These are phyloP conservation scores for Eristalis pertinax DNA, from an alignment of 2,888 invertebrate genomes.

Conservation along the genomic window DNA sequence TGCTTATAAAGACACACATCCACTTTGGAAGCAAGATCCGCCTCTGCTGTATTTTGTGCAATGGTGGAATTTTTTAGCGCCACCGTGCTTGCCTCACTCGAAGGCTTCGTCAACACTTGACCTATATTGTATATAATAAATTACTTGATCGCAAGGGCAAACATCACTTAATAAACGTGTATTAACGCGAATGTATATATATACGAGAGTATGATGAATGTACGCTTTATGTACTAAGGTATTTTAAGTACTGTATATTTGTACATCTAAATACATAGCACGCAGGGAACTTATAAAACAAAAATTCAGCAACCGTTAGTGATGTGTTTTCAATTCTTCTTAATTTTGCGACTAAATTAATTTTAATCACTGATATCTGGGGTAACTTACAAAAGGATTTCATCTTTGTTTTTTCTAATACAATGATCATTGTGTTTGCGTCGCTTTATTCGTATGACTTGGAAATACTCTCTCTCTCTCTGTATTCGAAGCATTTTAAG, in stretches of 20 bases:
- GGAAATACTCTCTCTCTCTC: constrained; percentile 30
- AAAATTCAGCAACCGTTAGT: constrained; percentile 5
- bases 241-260: neutral
- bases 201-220: too few relatives aligned
- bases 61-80: constrained; percentile 39
- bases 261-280: neutral
- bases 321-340: constrained; percentile 52
- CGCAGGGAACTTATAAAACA: neutral
- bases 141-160: constrained; percentile 25
- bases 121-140: constrained; percentile 59
- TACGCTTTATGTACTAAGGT: neutral
- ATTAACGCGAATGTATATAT: neutral
- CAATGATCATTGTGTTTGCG: constrained; percentile 39
- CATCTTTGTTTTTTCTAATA: constrained; percentile 50
- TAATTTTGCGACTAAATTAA: constrained; percentile 73
- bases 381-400: constrained; percentile 53
- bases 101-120: constrained; percentile 60
- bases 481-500: constrained; percentile 51
- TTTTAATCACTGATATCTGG: constrained; percentile 74
- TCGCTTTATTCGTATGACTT: constrained; percentile 38
- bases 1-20: constrained; percentile 30
- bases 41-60: constrained; percentile 25
- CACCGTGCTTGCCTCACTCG: constrained; percentile 35
- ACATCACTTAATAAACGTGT: neutral
- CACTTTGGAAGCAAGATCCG: constrained; percentile 40